These are phyloP conservation scores for Platysternon megacephalum DNA, from an alignment of 2,113 vertebrate genomes.

Conservation along the genomic window DNA sequence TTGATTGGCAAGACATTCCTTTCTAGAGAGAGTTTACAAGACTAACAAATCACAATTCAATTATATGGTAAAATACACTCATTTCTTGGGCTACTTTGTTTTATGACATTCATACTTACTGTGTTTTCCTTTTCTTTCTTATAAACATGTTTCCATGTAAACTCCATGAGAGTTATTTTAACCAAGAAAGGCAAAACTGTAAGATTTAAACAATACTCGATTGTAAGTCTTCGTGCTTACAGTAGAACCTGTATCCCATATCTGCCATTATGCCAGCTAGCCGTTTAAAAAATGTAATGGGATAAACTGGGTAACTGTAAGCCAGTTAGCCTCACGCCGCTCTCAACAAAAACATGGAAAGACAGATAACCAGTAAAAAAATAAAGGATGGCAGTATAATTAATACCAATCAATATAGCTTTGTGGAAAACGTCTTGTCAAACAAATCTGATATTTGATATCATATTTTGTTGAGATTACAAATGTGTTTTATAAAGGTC, in stretches of 20 bases:
- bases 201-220: background rate
- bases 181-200: background rate
- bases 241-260: background rate
- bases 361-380: background rate
- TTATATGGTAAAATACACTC: constrained; percentile 1
- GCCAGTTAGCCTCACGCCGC: background rate
- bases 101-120: background rate
- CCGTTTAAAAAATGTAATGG: background rate
- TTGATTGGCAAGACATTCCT: constrained; percentile 45
- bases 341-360: background rate
- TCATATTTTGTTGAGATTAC: background rate
- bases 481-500: background rate
- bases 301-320: background rate
- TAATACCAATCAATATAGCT: background rate
- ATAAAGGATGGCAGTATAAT: background rate
- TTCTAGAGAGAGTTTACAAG: constrained; percentile 35
- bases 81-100: background rate
- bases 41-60: constrained; percentile 64
- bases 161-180: background rate
- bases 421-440: background rate
- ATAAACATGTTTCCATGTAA: constrained; percentile 1
- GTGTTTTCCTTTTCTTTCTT: constrained; percentile 15
- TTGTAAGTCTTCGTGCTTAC: constrained; percentile 23
- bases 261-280: constrained; percentile 12
- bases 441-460: background rate